Evolutionary conservation across 1,140 invertebrate genomes (phyloP), one percentile per base, ranked within the genome.

Genomic region (Melitaea cinxia): DNA sequence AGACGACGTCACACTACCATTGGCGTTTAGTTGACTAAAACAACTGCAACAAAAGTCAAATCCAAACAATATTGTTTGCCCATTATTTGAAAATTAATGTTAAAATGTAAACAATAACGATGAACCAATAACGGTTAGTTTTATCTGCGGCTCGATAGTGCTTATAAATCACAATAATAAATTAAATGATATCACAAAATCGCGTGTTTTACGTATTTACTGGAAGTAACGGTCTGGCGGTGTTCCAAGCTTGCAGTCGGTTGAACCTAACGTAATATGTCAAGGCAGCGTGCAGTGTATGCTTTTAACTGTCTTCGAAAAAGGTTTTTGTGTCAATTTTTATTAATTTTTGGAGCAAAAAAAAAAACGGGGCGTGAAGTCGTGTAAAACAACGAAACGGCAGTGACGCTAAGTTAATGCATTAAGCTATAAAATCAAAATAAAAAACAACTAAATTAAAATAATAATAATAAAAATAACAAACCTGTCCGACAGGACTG

Each of bases 81-180:
- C 14, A 37, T 12, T 37, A 14, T 37, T n/a, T 9, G 12, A 33
- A 37, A 4, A 2, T 4, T 14, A n/a, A 15, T 4, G 35, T 42
- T 17, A 4, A 42, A 17, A 1, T 1, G 39, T 7, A 19, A 45
- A 45, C 21, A 23, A 12, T 23, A 47, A 47, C 15, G 6, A 21
- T 21, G 19, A 47, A 47, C 42, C 42, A 47, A 47, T 47, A n/a
- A 9, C 19, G 21, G 21, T 47, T 47, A 21, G 21, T 47, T 10
- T 47, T 47, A 47, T 47, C 42, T 47, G 7, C 42, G 21, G 10
- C 42, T 21, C 42, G 42, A 23, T 47, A 23, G 10, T 50, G 50
- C 37, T 37, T 42, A 45, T 62, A 62, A 62, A 62, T 62, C 60
- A 62, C 60, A 24, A 33, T 42, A 55, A 54, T 52, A 62, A 62